Evolutionary conservation across 2,797 vertebrate species (phyloP).

Genomic region (Erpetoichthys calabaricus): DNA sequence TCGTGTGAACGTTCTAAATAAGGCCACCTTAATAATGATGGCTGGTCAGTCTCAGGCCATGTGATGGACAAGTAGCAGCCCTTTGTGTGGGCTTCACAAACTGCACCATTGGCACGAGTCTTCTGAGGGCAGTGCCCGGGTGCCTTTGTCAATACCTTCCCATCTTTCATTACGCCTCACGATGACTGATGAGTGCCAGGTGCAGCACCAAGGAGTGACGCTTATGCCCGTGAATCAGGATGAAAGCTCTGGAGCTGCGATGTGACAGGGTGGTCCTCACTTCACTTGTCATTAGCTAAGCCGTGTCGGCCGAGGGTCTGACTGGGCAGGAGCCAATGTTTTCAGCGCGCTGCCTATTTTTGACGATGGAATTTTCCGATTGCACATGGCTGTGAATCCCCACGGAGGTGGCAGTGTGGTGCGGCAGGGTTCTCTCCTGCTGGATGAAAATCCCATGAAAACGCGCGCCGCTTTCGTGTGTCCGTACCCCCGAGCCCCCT

Average conservation of each 20-base stretch:
- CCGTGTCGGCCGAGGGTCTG: slow-evolving; percentile 20
- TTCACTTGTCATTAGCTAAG: slow-evolving; percentile 27
- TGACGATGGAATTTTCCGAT: slow-evolving; percentile 34
- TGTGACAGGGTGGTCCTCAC: slow-evolving; percentile 15
- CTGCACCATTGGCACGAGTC: too few species aligned
- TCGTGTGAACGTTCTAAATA: slow-evolving; percentile 37
- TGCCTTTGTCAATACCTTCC: too few species aligned
- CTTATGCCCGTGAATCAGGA: too few species aligned
- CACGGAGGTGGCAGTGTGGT: not conserved
- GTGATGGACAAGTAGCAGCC: too few species aligned
- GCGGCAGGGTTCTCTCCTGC: not conserved
- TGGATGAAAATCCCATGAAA: not conserved
- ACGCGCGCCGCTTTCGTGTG: too few species aligned
- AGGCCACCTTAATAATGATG: too few species aligned
- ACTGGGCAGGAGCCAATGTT: slow-evolving; percentile 32
- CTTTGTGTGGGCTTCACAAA: too few species aligned
- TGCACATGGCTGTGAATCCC: slow-evolving; percentile 14
- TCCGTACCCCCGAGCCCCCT: not conserved
- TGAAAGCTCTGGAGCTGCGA: slow-evolving; percentile 1
- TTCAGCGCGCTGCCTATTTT: slow-evolving; percentile 20
- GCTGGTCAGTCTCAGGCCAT: too few species aligned
- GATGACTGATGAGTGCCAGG: too few species aligned
- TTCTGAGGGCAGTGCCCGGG: too few species aligned
- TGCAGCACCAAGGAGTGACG: too few species aligned
- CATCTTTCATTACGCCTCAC: too few species aligned